Evolutionary conservation across 1,140 invertebrate species (phyloP).

Genomic region (Bombus polaris): DNA sequence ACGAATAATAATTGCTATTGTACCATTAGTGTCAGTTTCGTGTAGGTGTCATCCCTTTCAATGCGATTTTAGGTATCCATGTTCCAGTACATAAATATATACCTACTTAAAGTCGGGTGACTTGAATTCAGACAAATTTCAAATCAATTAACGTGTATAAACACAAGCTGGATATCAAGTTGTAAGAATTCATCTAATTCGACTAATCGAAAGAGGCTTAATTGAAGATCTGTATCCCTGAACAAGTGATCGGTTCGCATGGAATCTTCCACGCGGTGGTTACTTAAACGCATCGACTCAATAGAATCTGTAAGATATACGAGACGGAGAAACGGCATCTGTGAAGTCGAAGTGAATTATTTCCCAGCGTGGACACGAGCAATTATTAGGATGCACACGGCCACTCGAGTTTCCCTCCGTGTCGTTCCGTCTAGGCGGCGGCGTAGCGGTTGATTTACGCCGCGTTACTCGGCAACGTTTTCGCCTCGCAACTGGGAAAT

Average conservation of each 20-base stretch:
- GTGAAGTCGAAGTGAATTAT: slow-evolving; percentile 33
- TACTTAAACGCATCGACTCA: neutral
- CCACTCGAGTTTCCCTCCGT: slow-evolving; percentile 42
- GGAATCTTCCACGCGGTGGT: neutral
- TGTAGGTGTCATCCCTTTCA: neutral
- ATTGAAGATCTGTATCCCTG: neutral
- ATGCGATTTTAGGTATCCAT: neutral
- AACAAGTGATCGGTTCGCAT: neutral
- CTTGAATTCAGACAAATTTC: too few species aligned
- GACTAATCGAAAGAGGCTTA: neutral
- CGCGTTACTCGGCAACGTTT: slow-evolving; percentile 61
- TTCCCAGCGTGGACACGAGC: slow-evolving; percentile 30
- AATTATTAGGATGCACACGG: slow-evolving; percentile 54
- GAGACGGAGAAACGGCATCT: slow-evolving; percentile 22
- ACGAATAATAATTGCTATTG: too few species aligned
- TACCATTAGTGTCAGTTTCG: too few species aligned
- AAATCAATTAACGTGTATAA: neutral
- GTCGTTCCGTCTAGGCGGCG: slow-evolving; percentile 20
- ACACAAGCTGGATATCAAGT: neutral
- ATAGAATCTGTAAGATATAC: neutral
- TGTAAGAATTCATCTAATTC: neutral
- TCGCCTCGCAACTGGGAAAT: slow-evolving; percentile 44
- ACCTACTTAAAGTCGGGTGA: too few species aligned
- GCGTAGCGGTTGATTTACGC: slow-evolving; percentile 71
- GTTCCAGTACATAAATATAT: too few species aligned